Conservation (phyloP, 2,888 invertebrate genomes). For the Parnassius smintheus region DNA sequence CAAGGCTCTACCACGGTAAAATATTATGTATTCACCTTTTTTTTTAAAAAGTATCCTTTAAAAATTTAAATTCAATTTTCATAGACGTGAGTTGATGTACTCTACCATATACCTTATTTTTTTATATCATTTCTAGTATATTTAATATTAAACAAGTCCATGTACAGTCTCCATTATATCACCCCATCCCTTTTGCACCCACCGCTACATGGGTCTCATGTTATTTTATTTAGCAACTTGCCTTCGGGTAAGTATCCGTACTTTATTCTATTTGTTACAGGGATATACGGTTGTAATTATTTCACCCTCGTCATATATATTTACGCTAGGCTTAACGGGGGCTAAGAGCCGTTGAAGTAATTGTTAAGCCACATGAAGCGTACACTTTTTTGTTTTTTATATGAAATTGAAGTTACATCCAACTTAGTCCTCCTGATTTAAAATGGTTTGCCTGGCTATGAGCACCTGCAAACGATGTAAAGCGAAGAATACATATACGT, state of each 20-base stretch:
- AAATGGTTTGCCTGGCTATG: no score
- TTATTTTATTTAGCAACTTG: constrained; percentile 59
- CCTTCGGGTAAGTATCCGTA: constrained; percentile 50
- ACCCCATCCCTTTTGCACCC: constrained; percentile 24
- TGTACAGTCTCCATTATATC: constrained; percentile 31
- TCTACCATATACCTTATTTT: no score
- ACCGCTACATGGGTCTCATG: constrained; percentile 36
- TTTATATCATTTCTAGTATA: neutral
- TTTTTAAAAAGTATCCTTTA: no score
- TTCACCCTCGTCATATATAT: constrained; percentile 21
- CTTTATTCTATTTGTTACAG: constrained; percentile 37
- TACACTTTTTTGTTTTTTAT: neutral
- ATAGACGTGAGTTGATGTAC: no score
- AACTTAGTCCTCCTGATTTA: no score
- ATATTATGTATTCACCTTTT: no score
- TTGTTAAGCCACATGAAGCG: neutral
- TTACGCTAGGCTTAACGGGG: constrained; percentile 25
- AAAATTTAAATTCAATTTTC: no score
- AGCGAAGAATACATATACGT: no score
- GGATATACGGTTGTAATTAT: constrained; percentile 22
- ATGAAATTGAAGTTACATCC: no score
- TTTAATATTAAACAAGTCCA: neutral
- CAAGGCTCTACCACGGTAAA: no score
- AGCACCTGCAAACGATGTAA: no score
- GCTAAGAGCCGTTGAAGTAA: constrained; percentile 3